phyloP scores from a whole-genome alignment of 92 coral and sea anemone genomes.

The Epizoanthus scotinus region DNA sequence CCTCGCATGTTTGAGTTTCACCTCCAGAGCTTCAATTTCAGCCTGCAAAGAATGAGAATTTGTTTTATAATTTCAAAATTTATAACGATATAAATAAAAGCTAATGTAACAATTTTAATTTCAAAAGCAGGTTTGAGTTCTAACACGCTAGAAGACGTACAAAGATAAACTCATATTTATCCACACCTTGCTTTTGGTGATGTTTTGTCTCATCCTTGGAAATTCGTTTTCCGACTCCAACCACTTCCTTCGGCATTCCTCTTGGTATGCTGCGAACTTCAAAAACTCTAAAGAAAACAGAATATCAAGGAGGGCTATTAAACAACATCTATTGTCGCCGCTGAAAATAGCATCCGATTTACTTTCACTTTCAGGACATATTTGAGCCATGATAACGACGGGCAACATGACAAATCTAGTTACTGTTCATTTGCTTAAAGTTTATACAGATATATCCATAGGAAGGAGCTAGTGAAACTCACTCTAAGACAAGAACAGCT shows the following conservation, averaged over 20 bases:
- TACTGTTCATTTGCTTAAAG: too few relatives aligned
- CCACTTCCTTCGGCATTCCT: constrained; percentile 98
- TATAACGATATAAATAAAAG: too few relatives aligned
- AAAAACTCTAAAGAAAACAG: constrained; percentile 72
- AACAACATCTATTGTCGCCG: too few relatives aligned
- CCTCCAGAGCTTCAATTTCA: constrained; percentile 93
- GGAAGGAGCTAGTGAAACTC: too few relatives aligned
- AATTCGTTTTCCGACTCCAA: constrained; percentile 74
- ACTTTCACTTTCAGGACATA: too few relatives aligned
- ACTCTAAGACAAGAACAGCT: too few relatives aligned
- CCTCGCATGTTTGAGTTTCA: constrained; percentile 96
- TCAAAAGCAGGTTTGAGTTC: neutral
- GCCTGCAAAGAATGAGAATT: constrained; percentile 59
- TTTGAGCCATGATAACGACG: too few relatives aligned
- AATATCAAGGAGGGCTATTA: too few relatives aligned
- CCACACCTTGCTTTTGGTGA: constrained; percentile 80
- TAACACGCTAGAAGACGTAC: neutral
- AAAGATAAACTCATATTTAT: neutral
- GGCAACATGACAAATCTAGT: too few relatives aligned
- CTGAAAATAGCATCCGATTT: too few relatives aligned
- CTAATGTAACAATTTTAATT: too few relatives aligned
- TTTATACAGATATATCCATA: too few relatives aligned
- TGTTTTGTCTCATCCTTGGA: constrained; percentile 75
- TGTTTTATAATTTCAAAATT: neutral
- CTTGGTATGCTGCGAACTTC: constrained; percentile 91